These are phyloP conservation scores for Drosophila mauritiana DNA, from an alignment of 1,140 invertebrate genomes.

Conservation along the genomic window DNA sequence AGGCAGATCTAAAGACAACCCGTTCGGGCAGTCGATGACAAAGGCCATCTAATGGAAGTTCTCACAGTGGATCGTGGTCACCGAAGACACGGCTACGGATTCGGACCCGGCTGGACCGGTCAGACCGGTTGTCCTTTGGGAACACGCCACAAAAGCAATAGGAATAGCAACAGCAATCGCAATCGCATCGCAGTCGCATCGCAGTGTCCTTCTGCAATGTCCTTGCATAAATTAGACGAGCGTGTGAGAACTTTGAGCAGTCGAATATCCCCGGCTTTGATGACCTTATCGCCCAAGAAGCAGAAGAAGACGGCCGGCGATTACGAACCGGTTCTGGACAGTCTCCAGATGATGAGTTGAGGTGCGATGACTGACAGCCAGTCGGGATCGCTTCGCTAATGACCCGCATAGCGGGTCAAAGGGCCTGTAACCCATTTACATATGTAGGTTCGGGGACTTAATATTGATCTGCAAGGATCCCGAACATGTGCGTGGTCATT, in stretches of 20 bases:
- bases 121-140: conserved; percentile 76
- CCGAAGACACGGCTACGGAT: conserved; percentile 53
- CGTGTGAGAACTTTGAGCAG: conserved; percentile 66
- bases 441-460: conserved; percentile 20
- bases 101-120: conserved; percentile 75
- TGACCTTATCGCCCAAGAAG: conserved; percentile 71
- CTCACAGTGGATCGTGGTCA: conserved; percentile 70
- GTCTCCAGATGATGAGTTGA: conserved; percentile 6
- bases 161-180: conserved; percentile 10
- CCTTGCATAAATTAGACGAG: conserved; percentile 82
- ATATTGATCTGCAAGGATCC: conserved; percentile 54
- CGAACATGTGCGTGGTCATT: conserved; percentile 55
- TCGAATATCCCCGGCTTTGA: conserved; percentile 36
- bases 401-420: conserved; percentile 57
- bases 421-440: conserved; percentile 39
- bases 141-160: conserved; percentile 57
- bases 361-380: conserved; percentile 47
- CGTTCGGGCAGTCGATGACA: conserved; percentile 76
- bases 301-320: conserved; percentile 11
- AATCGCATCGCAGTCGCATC: conserved; percentile 26
- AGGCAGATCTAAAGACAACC: conserved; percentile 26
- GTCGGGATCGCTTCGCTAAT: conserved; percentile 28
- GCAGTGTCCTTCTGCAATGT: conserved; percentile 84
- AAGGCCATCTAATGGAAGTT: conserved; percentile 75
- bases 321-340: conserved; percentile 80